Percentiles rank a stretch among this genome's conserved stretches.
phyloP scores from a whole-genome alignment of 2,888 invertebrate genomes.

The Belgica antarctica region DNA sequence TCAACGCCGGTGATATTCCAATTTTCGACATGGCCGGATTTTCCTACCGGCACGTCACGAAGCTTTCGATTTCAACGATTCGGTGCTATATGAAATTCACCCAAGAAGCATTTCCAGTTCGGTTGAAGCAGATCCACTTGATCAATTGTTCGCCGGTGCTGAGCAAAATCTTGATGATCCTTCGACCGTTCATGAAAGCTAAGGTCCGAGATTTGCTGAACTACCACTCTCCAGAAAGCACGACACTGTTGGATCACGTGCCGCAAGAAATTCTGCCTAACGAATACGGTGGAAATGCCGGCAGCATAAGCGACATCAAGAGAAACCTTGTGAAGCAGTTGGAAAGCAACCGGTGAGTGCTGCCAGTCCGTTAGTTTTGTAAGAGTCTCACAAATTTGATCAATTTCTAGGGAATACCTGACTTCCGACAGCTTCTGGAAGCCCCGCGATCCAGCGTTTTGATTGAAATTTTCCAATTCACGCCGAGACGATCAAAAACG shows the following conservation, averaged over 20 bases:
- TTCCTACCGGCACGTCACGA: constrained; percentile 63
- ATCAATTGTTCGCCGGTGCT: constrained; percentile 65
- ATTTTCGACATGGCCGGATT: constrained; percentile 69
- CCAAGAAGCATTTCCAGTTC: constrained; percentile 69
- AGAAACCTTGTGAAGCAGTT: constrained; percentile 56
- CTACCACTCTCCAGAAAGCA: constrained; percentile 63
- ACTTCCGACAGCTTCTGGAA: constrained; percentile 12
- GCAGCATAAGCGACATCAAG: constrained; percentile 62
- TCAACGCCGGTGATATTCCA: constrained; percentile 67
- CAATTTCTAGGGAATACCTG: constrained; percentile 15
- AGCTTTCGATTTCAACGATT: constrained; percentile 63
- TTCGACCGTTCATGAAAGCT: constrained; percentile 66
- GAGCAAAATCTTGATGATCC: constrained; percentile 61
- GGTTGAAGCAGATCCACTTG: constrained; percentile 65
- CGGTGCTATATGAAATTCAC: constrained; percentile 71
- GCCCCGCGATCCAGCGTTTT: constrained; percentile 25
- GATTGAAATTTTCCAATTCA: constrained; percentile 5
- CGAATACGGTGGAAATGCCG: constrained; percentile 68
- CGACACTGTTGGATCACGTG: no score
- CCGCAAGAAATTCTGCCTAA: constrained; percentile 64
- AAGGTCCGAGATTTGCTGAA: constrained; percentile 64
- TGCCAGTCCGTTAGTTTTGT: background rate
- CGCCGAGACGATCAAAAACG: background rate
- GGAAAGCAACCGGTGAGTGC: constrained; percentile 22
- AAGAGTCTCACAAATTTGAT: no score